phyloP scores from a whole-genome alignment of 2,888 invertebrate genomes.

The Deilephila porcellus region DNA sequence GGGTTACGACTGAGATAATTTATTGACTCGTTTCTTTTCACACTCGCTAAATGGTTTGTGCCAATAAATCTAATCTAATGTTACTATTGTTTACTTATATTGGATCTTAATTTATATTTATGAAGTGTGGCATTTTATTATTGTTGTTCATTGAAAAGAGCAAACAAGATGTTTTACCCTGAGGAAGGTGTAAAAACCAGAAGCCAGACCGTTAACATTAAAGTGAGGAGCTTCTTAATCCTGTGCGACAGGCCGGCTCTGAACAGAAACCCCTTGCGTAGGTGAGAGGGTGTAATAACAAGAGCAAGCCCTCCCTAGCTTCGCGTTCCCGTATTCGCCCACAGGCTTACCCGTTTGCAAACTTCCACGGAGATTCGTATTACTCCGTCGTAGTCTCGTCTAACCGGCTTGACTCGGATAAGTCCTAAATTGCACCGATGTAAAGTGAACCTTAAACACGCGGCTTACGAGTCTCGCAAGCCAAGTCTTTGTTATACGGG shows the following conservation, averaged over 20 bases:
- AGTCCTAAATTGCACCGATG: conserved; percentile 59
- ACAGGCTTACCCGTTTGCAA: conserved; percentile 70
- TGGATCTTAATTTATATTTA: too few relatives aligned
- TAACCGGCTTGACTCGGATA: conserved; percentile 74
- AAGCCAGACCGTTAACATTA: conserved; percentile 73
- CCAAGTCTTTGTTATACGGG: neutral
- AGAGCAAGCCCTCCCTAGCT: conserved; percentile 63
- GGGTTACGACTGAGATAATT: conserved; percentile 19
- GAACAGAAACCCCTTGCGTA: conserved; percentile 75
- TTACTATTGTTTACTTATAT: neutral
- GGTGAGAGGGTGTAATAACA: conserved; percentile 84
- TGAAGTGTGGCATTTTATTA: conserved; percentile 37
- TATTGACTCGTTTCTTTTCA: conserved; percentile 22
- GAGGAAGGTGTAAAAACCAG: conserved; percentile 65
- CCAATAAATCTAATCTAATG: conserved; percentile 36
- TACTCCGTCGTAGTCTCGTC: conserved; percentile 71
- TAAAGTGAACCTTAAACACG: conserved; percentile 66
- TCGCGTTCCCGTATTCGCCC: conserved; percentile 65
- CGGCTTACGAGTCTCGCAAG: conserved; percentile 50
- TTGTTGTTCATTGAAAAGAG: conserved; percentile 57
- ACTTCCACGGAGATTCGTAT: conserved; percentile 78
- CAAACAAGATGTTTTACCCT: conserved; percentile 58
- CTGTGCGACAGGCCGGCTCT: conserved; percentile 74
- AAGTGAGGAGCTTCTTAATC: conserved; percentile 79
- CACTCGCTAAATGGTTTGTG: conserved; percentile 10